Evolutionary conservation across 2,113 vertebrate species (phyloP).

Genomic region (Toxostoma redivivum): DNA sequence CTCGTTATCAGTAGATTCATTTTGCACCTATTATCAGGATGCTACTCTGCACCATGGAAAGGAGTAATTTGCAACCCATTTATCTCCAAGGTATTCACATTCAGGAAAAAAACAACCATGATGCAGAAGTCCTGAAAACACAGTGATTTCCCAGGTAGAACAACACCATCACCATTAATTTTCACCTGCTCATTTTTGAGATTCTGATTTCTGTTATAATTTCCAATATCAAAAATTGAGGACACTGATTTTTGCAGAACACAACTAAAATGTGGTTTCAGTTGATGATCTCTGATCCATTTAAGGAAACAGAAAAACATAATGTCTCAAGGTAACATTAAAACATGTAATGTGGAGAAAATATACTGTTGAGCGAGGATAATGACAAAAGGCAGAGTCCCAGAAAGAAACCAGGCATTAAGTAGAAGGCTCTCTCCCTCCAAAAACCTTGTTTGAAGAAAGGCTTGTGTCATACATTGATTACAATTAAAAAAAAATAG

Average conservation of each 20-base stretch:
- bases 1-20: not conserved
- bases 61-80: not conserved
- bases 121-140: not conserved
- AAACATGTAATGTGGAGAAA: not conserved
- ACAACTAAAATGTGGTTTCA: not conserved
- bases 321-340: not conserved
- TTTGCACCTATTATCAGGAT: not conserved
- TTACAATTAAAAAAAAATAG: not conserved
- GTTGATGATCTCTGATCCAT: fast-evolving
- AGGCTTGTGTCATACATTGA: not conserved
- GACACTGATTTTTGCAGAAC: not conserved
- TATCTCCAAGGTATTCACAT: not conserved
- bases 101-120: not conserved
- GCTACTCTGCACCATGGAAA: not conserved
- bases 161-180: not conserved
- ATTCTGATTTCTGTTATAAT: not conserved
- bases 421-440: not conserved
- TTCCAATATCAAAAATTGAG: not conserved
- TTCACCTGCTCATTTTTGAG: not conserved
- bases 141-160: not conserved
- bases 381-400: not conserved
- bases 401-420: not conserved
- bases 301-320: not conserved
- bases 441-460: not conserved
- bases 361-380: not conserved